Conservation (phyloP, 92 coral and sea anemone genomes). For the Virgularia gustaviana region DNA sequence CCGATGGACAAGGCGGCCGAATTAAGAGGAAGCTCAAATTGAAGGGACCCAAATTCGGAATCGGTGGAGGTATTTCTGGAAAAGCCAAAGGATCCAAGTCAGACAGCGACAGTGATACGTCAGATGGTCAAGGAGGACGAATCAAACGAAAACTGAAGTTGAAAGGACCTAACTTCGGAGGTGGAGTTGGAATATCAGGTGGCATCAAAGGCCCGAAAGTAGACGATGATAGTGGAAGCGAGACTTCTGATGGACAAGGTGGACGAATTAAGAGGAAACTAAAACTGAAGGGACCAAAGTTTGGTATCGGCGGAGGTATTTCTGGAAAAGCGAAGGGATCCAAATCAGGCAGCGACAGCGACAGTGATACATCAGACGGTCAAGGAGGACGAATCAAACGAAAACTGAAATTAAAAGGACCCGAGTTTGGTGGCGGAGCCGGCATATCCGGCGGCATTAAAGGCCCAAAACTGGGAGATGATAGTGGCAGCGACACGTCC, state of each 20-base stretch:
- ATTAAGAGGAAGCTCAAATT: constrained; percentile 11
- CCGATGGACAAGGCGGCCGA: constrained; percentile 25
- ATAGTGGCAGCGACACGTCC: constrained; percentile 16
- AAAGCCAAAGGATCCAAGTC: neutral
- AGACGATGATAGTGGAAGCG: constrained; percentile 30
- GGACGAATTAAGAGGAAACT: constrained; percentile 26
- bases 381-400: constrained; percentile 11
- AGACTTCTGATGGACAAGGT: constrained; percentile 24
- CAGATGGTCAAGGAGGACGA: constrained; percentile 34
- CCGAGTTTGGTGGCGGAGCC: neutral
- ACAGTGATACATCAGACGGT: constrained; percentile 21
- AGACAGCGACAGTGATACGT: neutral
- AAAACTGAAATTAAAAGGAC: constrained; percentile 2
- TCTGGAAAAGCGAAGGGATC: constrained; percentile 10
- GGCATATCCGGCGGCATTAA: constrained; percentile 2
- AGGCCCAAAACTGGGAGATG: neutral
- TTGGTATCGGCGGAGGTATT: neutral
- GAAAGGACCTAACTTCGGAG: constrained; percentile 15
- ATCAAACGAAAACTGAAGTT: constrained; percentile 34
- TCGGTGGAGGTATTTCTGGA: neutral
- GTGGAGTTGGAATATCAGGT: constrained; percentile 2
- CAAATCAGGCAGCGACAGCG: constrained; percentile 7
- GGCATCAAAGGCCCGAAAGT: constrained; percentile 3
- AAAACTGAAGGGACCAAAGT: constrained; percentile 11
- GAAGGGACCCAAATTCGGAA: neutral